phyloP scores from a whole-genome alignment of 2,888 invertebrate species.

The Leptinotarsa rubiginosa region DNA sequence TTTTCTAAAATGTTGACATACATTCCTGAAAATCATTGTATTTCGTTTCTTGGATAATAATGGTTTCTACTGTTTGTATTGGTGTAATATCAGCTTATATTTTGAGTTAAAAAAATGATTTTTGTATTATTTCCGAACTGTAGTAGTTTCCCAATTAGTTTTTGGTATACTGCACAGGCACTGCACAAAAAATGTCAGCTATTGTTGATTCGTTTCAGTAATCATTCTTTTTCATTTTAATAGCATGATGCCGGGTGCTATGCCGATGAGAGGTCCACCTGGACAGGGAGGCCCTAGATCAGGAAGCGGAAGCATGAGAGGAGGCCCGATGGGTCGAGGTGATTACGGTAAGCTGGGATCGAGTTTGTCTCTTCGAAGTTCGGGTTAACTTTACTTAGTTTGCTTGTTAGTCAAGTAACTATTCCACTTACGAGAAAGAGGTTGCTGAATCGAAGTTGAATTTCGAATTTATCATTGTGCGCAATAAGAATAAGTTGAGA shows the following conservation, averaged over 20 bases:
- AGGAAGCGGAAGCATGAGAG: constrained; percentile 70
- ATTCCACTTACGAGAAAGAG: constrained; percentile 56
- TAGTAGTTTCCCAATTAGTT: background rate
- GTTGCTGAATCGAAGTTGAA: constrained; percentile 37
- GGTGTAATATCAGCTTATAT: too few species aligned
- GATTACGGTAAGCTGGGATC: constrained; percentile 85
- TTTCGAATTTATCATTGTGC: constrained; percentile 33
- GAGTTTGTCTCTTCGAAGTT: background rate
- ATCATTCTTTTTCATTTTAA: constrained; percentile 27
- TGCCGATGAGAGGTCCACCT: constrained; percentile 72
- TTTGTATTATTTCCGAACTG: too few species aligned
- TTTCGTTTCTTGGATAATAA: too few species aligned
- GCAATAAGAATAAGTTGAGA: constrained; percentile 22
- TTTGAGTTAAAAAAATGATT: too few species aligned
- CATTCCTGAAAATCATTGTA: too few species aligned
- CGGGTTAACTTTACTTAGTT: constrained; percentile 53
- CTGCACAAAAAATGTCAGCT: background rate
- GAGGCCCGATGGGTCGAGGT: constrained; percentile 83
- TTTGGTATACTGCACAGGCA: background rate
- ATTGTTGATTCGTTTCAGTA: background rate
- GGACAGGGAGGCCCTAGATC: constrained; percentile 60
- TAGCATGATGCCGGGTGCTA: constrained; percentile 75
- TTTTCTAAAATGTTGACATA: too few species aligned
- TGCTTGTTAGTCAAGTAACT: constrained; percentile 66
- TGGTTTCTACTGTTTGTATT: too few species aligned